phyloP scores from a whole-genome alignment of 2,797 vertebrate genomes.

The Chaetophractus vellerosus region DNA sequence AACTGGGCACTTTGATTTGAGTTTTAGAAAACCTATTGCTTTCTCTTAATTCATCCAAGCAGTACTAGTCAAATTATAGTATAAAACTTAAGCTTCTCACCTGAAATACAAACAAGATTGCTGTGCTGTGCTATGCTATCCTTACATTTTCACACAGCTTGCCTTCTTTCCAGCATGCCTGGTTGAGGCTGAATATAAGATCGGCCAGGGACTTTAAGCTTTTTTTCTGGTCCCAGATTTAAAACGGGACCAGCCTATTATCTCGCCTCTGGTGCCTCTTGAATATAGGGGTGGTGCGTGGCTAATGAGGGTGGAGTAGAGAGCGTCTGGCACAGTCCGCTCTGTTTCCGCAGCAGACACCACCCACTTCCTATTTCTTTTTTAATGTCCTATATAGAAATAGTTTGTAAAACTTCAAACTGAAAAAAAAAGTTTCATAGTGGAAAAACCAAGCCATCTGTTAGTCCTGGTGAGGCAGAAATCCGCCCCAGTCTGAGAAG shows the following conservation, averaged over 20 bases:
- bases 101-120: background rate
- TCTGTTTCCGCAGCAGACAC: constrained; percentile 11
- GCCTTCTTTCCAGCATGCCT: background rate
- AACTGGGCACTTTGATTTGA: constrained; percentile 11
- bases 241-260: background rate
- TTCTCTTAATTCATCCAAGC: background rate
- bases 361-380: constrained; percentile 62
- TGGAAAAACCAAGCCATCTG: background rate
- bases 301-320: background rate
- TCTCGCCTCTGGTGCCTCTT: background rate
- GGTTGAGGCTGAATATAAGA: background rate
- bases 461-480: background rate
- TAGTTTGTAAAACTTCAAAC: background rate
- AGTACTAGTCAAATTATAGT: background rate
- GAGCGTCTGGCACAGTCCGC: background rate
- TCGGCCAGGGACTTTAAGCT: background rate
- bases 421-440: background rate
- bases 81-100: constrained; percentile 22
- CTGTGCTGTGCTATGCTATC: background rate
- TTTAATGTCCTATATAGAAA: background rate
- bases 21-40: background rate
- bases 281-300: background rate
- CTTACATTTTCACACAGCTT: background rate
- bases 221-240: background rate
- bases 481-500: background rate